Percentiles rank a stretch among this genome's conserved stretches.
Evolutionary conservation across 2,113 vertebrate genomes (phyloP).

Genomic region (Lamprologus callipterus): DNA sequence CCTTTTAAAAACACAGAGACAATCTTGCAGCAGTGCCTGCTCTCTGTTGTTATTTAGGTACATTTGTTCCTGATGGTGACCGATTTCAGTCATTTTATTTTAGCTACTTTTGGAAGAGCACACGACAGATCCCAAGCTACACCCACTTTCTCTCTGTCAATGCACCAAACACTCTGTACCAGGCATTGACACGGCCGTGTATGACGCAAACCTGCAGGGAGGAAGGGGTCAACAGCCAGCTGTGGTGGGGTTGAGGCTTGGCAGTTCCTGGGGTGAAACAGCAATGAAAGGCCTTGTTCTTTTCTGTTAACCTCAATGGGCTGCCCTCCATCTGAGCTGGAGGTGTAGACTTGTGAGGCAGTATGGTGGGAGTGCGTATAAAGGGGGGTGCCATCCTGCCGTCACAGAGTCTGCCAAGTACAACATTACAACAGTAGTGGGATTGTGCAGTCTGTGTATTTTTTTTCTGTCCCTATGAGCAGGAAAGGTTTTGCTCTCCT

Average conservation of each 20-base stretch:
- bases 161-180: not conserved
- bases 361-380: not conserved
- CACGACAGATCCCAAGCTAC: conserved; percentile 9
- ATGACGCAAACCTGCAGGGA: conserved; percentile 37
- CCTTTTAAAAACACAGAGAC: conserved; percentile 12
- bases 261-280: conserved; percentile 37
- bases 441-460: conserved; percentile 53
- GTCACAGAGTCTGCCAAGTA: conserved; percentile 50
- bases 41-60: not conserved
- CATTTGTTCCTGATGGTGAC: not conserved
- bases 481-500: conserved; percentile 33
- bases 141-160: conserved; percentile 10
- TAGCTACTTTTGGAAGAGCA: conserved; percentile 35
- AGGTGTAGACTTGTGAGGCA: conserved; percentile 27
- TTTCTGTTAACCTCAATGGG: conserved; percentile 25
- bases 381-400: conserved; percentile 29
- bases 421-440: conserved; percentile 62
- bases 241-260: conserved; percentile 45
- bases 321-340: conserved; percentile 24
- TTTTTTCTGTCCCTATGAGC: conserved; percentile 34
- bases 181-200: conserved; percentile 41
- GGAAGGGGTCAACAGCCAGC: conserved; percentile 42
- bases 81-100: conserved; percentile 18
- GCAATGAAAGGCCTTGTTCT: conserved; percentile 65
- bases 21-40: not conserved